Evolutionary conservation across 2,888 invertebrate species (phyloP).

Genomic region (Euplexia lucipara): DNA sequence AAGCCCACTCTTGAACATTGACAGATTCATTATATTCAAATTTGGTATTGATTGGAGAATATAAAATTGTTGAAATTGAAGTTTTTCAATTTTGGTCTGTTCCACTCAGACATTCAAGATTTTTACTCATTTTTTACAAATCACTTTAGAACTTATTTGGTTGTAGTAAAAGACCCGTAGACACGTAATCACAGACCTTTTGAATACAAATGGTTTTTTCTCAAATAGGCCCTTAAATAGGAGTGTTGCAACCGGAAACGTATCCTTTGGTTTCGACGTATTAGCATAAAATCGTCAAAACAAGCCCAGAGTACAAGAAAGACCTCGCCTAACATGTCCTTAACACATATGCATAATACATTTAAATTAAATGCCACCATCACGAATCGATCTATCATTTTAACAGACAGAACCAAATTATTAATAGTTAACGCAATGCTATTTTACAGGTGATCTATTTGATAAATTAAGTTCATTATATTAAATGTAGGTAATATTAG

Average conservation of each 20-base stretch:
- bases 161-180: too few species aligned
- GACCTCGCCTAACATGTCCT: constrained; percentile 41
- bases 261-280: constrained; percentile 14
- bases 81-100: too few species aligned
- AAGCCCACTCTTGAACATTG: neutral
- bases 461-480: too few species aligned
- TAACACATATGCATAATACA: constrained; percentile 56
- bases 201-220: neutral
- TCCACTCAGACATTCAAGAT: too few species aligned
- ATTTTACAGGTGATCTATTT: constrained; percentile 28
- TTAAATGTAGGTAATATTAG: constrained; percentile 26
- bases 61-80: constrained; percentile 1
- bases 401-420: constrained; percentile 23
- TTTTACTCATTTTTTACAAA: too few species aligned
- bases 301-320: constrained; percentile 1
- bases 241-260: constrained; percentile 5
- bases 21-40: constrained; percentile 2
- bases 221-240: neutral
- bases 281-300: constrained; percentile 26
- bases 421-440: constrained; percentile 34
- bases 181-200: neutral
- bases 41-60: constrained; percentile 2
- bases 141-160: too few species aligned
- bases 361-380: constrained; percentile 35
- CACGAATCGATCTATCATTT: constrained; percentile 35